Base-by-base conservation (phyloP, 2,797 vertebrate genomes). In the Tokudaia tokunoshimensis region DNA sequence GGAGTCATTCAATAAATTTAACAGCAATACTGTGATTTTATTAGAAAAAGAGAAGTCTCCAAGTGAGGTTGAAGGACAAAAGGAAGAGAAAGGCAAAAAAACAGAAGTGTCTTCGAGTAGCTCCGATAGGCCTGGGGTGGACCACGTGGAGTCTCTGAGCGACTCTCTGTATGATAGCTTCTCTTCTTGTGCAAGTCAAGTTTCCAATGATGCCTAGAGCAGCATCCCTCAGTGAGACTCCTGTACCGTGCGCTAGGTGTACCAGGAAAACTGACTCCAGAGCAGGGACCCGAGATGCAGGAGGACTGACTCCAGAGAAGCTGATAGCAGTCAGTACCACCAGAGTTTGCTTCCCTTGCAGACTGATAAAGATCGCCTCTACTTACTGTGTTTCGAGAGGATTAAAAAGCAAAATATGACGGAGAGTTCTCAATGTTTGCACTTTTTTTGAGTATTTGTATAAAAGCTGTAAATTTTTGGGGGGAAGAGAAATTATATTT, bases 131-230 rank as follows among this genome's bases (percentile, higher is more conserved):
- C 98, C 99, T 0, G 98, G 98, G 1, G 20, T 79, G 44, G 99
- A 99, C 95, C 98, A 99, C 12, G 96, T 98, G 86, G 99, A 99
- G 94, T 99, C 99, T 52, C 97, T 99, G 96, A 99, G 99, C 0
- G 99, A 99, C 98, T 99, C 99, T 29, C 98, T 99, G 4, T 99
- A 99, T 0, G 99, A 99, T 85, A 99, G 99, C 96, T 99, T 99
- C 98, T 99, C 99, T 92, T 99, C 99, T 14, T 99, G 99, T 63
- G 97, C 99, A 97, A 99, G 99, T 95, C 99, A 99, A 96, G 99
- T 98, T 96, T 99, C 99, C 61, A 99, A 99, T 11, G 99, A 99
- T 0, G 97, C 98, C 59, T 99, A 99, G 98, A 92, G 92, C 92
- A 96, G 92, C 55, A 2, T 6, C n/a, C 1, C 37, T 94, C 92